phyloP scores from a whole-genome alignment of 1,140 invertebrate genomes.

The Mactra quadrangularis region DNA sequence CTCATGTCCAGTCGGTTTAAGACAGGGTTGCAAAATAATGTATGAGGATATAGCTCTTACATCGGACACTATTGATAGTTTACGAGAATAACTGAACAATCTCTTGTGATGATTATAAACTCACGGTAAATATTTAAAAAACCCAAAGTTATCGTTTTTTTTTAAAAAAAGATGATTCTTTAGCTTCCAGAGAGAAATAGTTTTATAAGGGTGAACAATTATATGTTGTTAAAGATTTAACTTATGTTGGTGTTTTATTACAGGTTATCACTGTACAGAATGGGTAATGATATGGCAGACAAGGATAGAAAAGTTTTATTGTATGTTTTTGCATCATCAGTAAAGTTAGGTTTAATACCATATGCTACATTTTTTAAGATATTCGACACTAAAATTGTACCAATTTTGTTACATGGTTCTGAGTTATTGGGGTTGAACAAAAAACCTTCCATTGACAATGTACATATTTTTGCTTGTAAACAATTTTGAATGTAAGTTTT shows the following conservation, averaged over 20 bases:
- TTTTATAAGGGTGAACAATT: not conserved
- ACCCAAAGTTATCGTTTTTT: conserved; percentile 22
- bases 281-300: not conserved
- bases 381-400: conserved; percentile 2
- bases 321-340: not conserved
- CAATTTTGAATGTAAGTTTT: conserved; percentile 2
- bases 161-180: conserved; percentile 12
- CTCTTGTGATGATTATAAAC: conserved; percentile 17
- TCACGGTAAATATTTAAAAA: conserved; percentile 28
- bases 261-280: conserved; percentile 16
- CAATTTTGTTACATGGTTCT: conserved; percentile 13
- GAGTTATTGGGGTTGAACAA: conserved; percentile 5
- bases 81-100: conserved; percentile 19
- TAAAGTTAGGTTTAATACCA: not conserved
- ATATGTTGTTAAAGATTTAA: conserved; percentile 17
- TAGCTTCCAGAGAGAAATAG: not conserved
- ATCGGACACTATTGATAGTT: conserved; percentile 20
- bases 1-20: conserved; percentile 7
- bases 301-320: conserved; percentile 8
- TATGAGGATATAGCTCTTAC: conserved; percentile 32
- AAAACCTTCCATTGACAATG: not conserved
- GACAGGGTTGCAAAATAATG: conserved; percentile 23
- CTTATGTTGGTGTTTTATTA: conserved; percentile 29
- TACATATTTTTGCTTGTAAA: conserved; percentile 39
- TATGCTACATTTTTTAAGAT: conserved; percentile 34